Evolutionary conservation across 2,113 vertebrate genomes (phyloP), one percentile per base, ranked within the genome.

Genomic region (Leptobrachium leishanense): DNA sequence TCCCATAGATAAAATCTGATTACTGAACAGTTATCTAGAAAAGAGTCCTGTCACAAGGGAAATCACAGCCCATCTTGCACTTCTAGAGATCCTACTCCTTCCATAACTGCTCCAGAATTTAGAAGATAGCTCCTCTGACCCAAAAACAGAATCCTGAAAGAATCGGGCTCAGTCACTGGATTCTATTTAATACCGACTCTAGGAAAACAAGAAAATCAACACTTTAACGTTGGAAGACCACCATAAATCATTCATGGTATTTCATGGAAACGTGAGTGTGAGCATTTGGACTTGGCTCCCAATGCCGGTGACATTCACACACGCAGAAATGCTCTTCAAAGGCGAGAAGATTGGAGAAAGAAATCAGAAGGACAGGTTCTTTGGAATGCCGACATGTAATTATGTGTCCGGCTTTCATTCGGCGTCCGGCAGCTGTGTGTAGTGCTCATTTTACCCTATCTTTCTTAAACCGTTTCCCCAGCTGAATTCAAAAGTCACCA

Each of bases 401-500:
- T 79, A 79, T 79, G 43, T 72, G 76, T 79, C 76, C 69, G 20
- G 76, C 76, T 72, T 79, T 79, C 39, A 72, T 72, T 72, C 68
- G 64, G 41, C 31, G 11, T 66, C 72, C 76, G 42, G 76, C 76
- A 64, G 66, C 71, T 53, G 73, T 74, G 63, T 80, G 63, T 66
- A 68, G 63, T 74, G 77, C 53, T 80, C 71, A 62, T 73, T 74
- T 80, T 62, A 68, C 77, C 71, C 63, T 73, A 73, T 80, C 77
- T 74, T 44, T 72, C 77, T 74, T 74, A 74, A 74, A 80, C 71
- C 74, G 71, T 80, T 74, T 80, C 41, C 77, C 77, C 77, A 46
- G 77, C 71, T 74, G 77, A 68, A 80, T 80, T 80, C 64, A 74
- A 80, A 80, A 74, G 77, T 43, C 54, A 74, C 9, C 64, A 74